Conservation (phyloP, 2,888 invertebrate species). For the Scaptomyza caliginosa region DNA sequence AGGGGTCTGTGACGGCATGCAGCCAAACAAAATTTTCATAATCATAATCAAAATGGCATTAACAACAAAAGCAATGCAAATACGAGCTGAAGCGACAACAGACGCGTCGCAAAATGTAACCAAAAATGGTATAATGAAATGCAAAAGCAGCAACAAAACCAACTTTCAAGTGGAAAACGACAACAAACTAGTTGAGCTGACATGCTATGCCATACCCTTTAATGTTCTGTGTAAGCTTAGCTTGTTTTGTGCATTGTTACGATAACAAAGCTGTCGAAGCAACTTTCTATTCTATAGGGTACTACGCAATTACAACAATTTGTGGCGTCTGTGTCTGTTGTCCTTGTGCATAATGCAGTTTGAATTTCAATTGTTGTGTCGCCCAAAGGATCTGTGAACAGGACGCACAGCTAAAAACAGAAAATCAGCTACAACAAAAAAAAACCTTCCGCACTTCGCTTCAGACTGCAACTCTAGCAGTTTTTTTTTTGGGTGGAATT, state of each 20-base stretch:
- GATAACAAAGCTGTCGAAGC: too few species aligned
- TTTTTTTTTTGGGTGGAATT: constrained; percentile 9
- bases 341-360: constrained; percentile 74
- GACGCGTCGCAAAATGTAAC: constrained; percentile 74
- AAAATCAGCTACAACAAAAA: neutral
- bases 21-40: constrained; percentile 73
- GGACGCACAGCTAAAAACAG: constrained; percentile 34
- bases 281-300: too few species aligned
- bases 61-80: constrained; percentile 79
- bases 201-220: neutral
- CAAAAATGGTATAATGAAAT: constrained; percentile 75
- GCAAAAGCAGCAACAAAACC: constrained; percentile 57
- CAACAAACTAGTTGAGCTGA: neutral
- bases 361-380: constrained; percentile 78
- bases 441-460: neutral
- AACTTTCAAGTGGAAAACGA: constrained; percentile 38
- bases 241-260: too few species aligned
- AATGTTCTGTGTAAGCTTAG: neutral
- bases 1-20: constrained; percentile 30
- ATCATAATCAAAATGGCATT: constrained; percentile 80
- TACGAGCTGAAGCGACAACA: constrained; percentile 66
- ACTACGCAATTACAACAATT: constrained; percentile 38
- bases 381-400: constrained; percentile 39
- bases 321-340: constrained; percentile 45
- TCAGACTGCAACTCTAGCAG: constrained; percentile 11